Evolutionary conservation across 2,888 invertebrate genomes (phyloP), one percentile per base, ranked within the genome.

Genomic region (Ectemnius lituratus): DNA sequence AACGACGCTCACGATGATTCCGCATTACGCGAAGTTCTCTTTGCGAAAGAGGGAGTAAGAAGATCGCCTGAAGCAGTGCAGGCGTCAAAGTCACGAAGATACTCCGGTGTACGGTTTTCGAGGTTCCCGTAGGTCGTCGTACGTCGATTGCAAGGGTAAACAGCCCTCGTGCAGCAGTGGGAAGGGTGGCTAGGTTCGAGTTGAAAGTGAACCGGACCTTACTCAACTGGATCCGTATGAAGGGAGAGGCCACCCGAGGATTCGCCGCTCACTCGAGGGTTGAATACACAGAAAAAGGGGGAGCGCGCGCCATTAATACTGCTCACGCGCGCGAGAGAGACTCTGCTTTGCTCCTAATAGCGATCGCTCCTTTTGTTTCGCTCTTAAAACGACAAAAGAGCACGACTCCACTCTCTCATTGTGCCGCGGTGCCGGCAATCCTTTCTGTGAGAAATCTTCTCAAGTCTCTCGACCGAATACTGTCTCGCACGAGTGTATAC

Each of bases 181-280:
- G 52, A 27, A 56, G 70, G 66, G 60, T 57, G 49, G 74, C 59
- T 73, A 65, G 14, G 16, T 52, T 14, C 8, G 52, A 52, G 52
- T 16, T 14, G 52, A 60, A 62, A 62, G 70, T 71, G 73, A 72
- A 70, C 85, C 85, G 79, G 85, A 85, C 85, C 85, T 85, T 84
- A 67, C 85, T 73, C 83, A 85, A 85, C 79, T 67, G 66, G 73
- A 70, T 79, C 76, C 73, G 73, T 73, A 76, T 82, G 73, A 83
- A 67, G 78, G 73, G 49, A 52, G 57, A 69, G 6, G 47, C 61
- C 37, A 46, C 68, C 59, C 64, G 59, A 49, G 56, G 67, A 69
- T 70, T 13, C 60, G 60, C 49, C 67, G 57, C 68, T 45, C 11
- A 47, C 52, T 49, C 69, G 64, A 61, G 70, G 71, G 75, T 14